Evolutionary conservation across 2,113 vertebrate genomes (phyloP).

Genomic region (Sapajus apella): DNA sequence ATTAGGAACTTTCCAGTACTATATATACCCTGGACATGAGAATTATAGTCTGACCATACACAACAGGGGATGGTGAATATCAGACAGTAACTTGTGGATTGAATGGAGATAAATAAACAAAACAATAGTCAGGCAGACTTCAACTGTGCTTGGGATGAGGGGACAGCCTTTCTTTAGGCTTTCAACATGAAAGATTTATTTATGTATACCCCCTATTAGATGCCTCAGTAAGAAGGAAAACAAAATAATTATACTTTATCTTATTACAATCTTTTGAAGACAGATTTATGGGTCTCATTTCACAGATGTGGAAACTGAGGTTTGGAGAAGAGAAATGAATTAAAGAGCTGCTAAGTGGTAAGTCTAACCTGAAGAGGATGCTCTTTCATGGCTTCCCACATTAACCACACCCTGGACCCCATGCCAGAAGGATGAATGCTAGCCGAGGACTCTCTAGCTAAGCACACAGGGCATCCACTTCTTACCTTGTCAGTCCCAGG

Average conservation of each 20-base stretch:
- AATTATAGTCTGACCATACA: neutral
- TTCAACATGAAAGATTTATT: neutral
- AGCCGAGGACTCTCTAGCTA: neutral
- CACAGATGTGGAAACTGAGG: conserved; percentile 49
- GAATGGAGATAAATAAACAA: neutral
- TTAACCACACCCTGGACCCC: neutral
- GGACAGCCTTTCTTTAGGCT: neutral
- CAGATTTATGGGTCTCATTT: conserved; percentile 38
- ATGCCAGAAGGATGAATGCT: neutral
- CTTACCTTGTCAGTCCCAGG: conserved; percentile 77
- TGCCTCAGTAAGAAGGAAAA: neutral
- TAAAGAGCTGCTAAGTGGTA: neutral
- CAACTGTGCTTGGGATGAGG: neutral
- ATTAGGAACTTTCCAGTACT: neutral
- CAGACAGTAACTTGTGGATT: neutral
- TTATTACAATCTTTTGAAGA: neutral
- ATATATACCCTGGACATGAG: neutral
- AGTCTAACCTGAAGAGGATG: neutral
- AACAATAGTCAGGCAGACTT: neutral
- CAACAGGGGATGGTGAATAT: neutral
- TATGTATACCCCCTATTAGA: neutral
- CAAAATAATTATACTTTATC: neutral
- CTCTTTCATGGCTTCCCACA: neutral
- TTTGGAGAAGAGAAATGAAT: neutral
- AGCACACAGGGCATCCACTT: neutral